Evolutionary conservation across 2,888 invertebrate genomes (phyloP).

Genomic region (Caenorhabditis macrosperma): DNA sequence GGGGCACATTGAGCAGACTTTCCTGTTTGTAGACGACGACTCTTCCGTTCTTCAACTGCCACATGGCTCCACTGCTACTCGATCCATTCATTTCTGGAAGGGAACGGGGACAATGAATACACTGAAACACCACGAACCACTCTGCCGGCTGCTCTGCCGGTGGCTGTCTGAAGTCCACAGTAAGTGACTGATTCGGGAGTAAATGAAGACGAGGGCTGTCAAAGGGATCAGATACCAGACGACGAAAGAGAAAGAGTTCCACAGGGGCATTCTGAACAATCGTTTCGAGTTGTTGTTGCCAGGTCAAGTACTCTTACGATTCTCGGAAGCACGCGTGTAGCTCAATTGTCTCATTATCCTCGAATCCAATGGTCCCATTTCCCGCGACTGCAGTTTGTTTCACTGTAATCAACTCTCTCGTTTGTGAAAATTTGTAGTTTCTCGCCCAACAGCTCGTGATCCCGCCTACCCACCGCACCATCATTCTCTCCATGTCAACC

Average conservation of each 20-base stretch:
- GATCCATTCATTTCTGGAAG: slow-evolving; percentile 62
- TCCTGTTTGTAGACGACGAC: slow-evolving; percentile 63
- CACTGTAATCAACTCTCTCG: no score
- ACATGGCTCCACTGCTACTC: slow-evolving; percentile 50
- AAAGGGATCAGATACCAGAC: slow-evolving; percentile 89
- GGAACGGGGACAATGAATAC: neutral
- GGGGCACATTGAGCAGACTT: slow-evolving; percentile 64
- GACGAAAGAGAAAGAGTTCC: slow-evolving; percentile 85
- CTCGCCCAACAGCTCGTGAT: no score
- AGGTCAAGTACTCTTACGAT: slow-evolving; percentile 20
- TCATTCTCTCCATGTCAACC: no score
- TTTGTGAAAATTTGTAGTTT: no score
- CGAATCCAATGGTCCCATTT: no score
- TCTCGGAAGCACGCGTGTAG: slow-evolving; percentile 60
- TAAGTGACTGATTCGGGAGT: slow-evolving; percentile 89
- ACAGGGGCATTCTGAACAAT: slow-evolving; percentile 54
- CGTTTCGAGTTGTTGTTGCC: neutral
- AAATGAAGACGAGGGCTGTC: slow-evolving; percentile 87
- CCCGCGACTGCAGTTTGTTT: no score
- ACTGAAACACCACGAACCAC: no score
- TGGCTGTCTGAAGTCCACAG: slow-evolving; percentile 84
- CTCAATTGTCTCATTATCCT: no score
- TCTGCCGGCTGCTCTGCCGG: slow-evolving; percentile 56
- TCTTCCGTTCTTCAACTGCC: slow-evolving; percentile 68
- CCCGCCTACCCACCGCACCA: no score